Percentiles rank a stretch among this genome's conserved stretches.
phyloP scores from a whole-genome alignment of 2,888 invertebrate species.

The Epinotia demarniana region DNA sequence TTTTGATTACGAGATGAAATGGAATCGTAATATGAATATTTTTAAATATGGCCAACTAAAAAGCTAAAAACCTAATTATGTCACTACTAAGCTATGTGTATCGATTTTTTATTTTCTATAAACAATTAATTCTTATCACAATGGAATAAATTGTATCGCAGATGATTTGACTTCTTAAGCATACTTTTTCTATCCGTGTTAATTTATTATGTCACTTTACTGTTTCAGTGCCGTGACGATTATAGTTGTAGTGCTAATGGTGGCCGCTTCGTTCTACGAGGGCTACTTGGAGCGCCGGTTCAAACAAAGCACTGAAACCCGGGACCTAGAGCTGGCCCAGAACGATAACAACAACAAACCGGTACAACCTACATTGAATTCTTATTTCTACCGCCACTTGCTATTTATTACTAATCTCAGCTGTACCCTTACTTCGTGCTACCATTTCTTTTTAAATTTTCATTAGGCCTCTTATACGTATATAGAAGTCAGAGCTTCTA shows the following conservation, averaged over 20 bases:
- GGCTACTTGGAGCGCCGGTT: slow-evolving; percentile 77
- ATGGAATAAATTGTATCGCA: too few relatives aligned
- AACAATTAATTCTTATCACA: too few relatives aligned
- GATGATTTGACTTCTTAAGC: too few relatives aligned
- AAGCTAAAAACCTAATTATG: background rate
- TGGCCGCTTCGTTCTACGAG: slow-evolving; percentile 87
- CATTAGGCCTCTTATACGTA: background rate
- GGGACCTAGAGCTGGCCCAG: slow-evolving; percentile 77
- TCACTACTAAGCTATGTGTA: background rate
- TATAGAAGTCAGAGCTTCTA: too few relatives aligned
- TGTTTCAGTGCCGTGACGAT: slow-evolving; percentile 80
- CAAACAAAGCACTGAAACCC: slow-evolving; percentile 67
- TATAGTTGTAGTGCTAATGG: slow-evolving; percentile 81
- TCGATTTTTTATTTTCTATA: background rate
- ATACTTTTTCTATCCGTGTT: too few relatives aligned
- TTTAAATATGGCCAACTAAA: background rate
- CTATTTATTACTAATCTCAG: background rate
- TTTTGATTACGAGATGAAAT: background rate
- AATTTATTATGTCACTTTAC: too few relatives aligned
- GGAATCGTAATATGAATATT: background rate
- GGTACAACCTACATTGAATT: slow-evolving; percentile 60
- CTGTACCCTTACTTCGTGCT: background rate
- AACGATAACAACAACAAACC: slow-evolving; percentile 76
- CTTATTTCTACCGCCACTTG: background rate
- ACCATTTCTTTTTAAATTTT: background rate